Base-by-base conservation (phyloP, 2,888 invertebrate species). In the Panopea generosa region DNA sequence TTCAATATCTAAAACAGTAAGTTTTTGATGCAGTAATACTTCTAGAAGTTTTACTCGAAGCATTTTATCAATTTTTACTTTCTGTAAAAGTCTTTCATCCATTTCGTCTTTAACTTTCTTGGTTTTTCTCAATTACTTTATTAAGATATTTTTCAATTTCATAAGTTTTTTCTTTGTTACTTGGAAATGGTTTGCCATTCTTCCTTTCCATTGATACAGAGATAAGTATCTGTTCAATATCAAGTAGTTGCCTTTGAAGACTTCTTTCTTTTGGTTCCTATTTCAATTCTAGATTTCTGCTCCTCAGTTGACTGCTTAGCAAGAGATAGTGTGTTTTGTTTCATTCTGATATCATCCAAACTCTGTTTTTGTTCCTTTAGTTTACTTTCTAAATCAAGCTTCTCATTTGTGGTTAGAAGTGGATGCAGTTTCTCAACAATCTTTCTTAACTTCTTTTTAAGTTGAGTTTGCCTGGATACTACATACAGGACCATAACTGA, bases 31-130 rank as follows among this genome's bases (percentile, higher is more conserved):
- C 14, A 82, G 60, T 18, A 76, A 47, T 26, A 76, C 60, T 62
- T 78, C 78, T 11, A 74, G 49, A 2, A 71, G 16, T 63, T 76
- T 76, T 24, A 61, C 61, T 49, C 68, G 52, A 1, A 81, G n/a
- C 24, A 65, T 53, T 63, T 62, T 77, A 20, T 68, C 57, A 11
- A 77, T 9, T 43, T 40, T 55, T 6, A 29, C 24, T 16, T 60
- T 47, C 16, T 50, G 27, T 24, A 63, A 60, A n/a, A 76, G 55
- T n/a, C 40, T 59, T 20, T 56, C 26, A 24, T 71, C 70, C 9
- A 77, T 7, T 18, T 67, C 40, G 4, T 52, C 33, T 18, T 43
- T 65, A 7, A 56, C 50, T n/a, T 7, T 3, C 40, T 57, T 20
- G 26, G 60, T 47, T 18, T 53, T 43, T n/a, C 20, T 45, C 20